phyloP scores from a whole-genome alignment of 2,888 invertebrate species.

The Hyposoter dolosus region DNA sequence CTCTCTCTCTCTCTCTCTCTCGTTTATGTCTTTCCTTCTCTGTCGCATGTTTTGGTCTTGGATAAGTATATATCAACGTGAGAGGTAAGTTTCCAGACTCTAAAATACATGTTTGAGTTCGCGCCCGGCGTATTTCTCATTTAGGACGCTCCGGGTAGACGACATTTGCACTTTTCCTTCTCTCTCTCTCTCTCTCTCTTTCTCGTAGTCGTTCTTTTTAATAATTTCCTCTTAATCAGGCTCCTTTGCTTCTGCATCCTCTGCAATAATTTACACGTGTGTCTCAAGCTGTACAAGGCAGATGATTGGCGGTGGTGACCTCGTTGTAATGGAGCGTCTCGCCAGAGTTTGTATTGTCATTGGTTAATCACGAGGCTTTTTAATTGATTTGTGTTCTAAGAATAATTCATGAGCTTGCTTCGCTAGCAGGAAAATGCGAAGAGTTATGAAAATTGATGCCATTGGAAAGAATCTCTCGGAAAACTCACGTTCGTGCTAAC shows the following conservation, averaged over 20 bases:
- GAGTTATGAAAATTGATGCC: not conserved
- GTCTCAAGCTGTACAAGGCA: not conserved
- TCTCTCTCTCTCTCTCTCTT: not conserved
- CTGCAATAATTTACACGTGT: conserved; percentile 26
- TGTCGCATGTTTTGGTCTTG: conserved; percentile 15
- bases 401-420: not conserved
- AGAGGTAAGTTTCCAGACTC: conserved; percentile 53
- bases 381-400: conserved; percentile 32
- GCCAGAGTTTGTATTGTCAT: conserved; percentile 48
- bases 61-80: conserved; percentile 19
- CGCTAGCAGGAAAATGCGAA: not conserved
- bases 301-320: not conserved
- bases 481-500: too few relatives aligned
- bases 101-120: conserved; percentile 55
- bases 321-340: not conserved
- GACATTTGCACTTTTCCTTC: conserved; percentile 40
- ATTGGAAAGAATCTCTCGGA: too few relatives aligned
- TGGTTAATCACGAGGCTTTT: conserved; percentile 41
- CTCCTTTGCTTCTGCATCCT: not conserved
- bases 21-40: not conserved
- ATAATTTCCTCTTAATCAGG: not conserved
- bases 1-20: conserved; percentile 24
- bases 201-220: not conserved
- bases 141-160: conserved; percentile 39
- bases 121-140: conserved; percentile 52